Evolutionary conservation across 2,113 vertebrate species (phyloP).

Genomic region (Butorides virescens): DNA sequence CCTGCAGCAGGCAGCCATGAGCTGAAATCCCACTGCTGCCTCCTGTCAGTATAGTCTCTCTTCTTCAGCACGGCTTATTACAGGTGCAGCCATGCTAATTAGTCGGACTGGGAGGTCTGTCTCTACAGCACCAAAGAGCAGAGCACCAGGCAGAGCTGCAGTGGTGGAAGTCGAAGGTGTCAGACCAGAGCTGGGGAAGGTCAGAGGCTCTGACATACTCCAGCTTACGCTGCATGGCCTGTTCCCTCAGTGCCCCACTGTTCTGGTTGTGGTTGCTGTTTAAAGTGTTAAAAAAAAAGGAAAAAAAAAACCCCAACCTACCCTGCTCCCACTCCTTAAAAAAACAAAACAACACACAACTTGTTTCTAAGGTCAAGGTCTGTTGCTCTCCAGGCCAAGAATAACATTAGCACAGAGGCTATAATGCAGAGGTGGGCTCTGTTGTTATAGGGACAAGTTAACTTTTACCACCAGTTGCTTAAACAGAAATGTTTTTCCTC

Average conservation of each 20-base stretch:
- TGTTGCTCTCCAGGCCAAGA: neutral
- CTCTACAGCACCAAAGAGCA: neutral
- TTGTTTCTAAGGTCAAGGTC: neutral
- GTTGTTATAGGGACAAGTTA: neutral
- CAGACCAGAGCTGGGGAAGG: neutral
- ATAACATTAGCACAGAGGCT: neutral
- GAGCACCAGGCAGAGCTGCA: neutral
- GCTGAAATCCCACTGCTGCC: neutral
- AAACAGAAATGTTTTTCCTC: neutral
- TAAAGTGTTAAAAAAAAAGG: neutral
- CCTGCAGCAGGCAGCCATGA: neutral
- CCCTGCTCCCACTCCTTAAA: neutral
- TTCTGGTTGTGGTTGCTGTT: neutral
- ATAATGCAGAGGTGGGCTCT: neutral
- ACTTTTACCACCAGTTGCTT: neutral
- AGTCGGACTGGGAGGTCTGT: neutral
- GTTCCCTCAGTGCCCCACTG: neutral
- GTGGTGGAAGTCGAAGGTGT: neutral
- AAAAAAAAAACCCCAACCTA: rapidly evolving
- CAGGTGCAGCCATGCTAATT: neutral
- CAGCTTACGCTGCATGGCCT: neutral
- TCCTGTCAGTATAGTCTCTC: neutral
- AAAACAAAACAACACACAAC: neutral
- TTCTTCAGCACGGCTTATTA: neutral
- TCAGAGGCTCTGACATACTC: neutral